phyloP scores from a whole-genome alignment of 2,888 invertebrate species.

The Amblyjoppa fuscipennis region DNA sequence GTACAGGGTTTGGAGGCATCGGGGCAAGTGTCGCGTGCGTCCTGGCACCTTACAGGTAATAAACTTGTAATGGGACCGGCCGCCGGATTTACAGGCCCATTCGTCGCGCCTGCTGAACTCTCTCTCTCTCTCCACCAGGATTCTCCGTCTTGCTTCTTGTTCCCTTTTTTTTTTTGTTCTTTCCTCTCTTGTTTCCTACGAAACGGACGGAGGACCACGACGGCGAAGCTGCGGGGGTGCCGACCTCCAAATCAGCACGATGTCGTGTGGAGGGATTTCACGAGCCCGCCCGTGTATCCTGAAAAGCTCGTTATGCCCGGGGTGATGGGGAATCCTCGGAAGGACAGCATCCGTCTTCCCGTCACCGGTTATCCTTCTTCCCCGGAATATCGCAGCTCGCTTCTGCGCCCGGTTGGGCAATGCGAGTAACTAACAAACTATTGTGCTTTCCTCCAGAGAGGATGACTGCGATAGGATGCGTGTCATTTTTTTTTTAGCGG shows the following conservation, averaged over 20 bases:
- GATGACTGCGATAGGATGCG: neutral
- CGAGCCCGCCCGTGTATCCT: slow-evolving; percentile 7
- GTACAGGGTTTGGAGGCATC: slow-evolving; percentile 2
- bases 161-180: slow-evolving; percentile 26
- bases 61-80: slow-evolving; percentile 80
- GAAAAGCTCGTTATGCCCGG: slow-evolving; percentile 41
- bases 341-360: slow-evolving; percentile 39
- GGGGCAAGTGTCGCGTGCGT: slow-evolving; percentile 77
- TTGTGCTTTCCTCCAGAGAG: neutral
- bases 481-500: neutral
- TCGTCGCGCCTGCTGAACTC: slow-evolving; percentile 71
- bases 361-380: slow-evolving; percentile 17
- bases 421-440: slow-evolving; percentile 8
- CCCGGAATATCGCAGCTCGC: neutral
- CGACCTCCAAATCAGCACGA: slow-evolving; percentile 66
- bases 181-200: slow-evolving; percentile 46
- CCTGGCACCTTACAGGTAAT: slow-evolving; percentile 77
- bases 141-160: slow-evolving; percentile 47
- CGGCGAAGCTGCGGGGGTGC: slow-evolving; percentile 63
- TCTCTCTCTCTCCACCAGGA: slow-evolving; percentile 47
- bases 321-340: slow-evolving; percentile 12
- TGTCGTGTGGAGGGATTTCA: slow-evolving; percentile 14
- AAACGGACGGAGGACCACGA: slow-evolving; percentile 57
- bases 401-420: neutral
- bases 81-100: slow-evolving; percentile 78